A percentile compares a stretch with the other conserved stretches of the same genome.
Conservation (phyloP, 2,888 invertebrate species). For the Eueremaeus valkanovi region DNA sequence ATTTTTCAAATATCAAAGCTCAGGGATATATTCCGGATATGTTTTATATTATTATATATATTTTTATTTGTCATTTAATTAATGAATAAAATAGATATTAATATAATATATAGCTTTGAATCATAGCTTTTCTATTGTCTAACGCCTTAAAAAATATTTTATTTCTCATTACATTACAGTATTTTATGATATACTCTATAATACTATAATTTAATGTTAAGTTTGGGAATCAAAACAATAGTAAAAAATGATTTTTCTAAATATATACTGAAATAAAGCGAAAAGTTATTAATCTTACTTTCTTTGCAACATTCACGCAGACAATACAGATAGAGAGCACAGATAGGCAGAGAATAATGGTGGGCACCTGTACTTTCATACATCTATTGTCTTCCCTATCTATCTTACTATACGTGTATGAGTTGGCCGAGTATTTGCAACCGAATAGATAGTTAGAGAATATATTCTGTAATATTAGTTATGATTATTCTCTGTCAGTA, state of each 20-base stretch:
- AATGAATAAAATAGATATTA: too few relatives aligned
- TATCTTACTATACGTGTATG: background rate
- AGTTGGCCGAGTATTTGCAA: background rate
- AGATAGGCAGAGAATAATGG: too few relatives aligned
- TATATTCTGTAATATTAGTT: background rate
- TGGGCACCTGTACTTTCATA: slow-evolving; percentile 10
- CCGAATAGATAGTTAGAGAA: background rate
- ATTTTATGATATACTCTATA: background rate
- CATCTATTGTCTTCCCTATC: background rate
- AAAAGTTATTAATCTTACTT: background rate
- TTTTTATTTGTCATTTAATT: too few relatives aligned
- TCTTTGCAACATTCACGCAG: background rate
- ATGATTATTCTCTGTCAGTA: slow-evolving; percentile 29
- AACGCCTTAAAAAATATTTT: too few relatives aligned
- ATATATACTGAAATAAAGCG: background rate
- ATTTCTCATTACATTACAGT: too few relatives aligned
- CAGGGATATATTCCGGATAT: too few relatives aligned
- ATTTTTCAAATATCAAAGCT: too few relatives aligned
- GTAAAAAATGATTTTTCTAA: background rate
- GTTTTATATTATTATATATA: too few relatives aligned
- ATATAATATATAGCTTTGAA: too few relatives aligned
- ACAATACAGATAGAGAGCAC: too few relatives aligned
- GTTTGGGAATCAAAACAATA: background rate
- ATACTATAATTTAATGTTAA: background rate
- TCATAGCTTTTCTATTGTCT: too few relatives aligned